These are phyloP conservation scores for Atta cephalotes DNA, from an alignment of 1,140 invertebrate genomes.

Conservation along the genomic window DNA sequence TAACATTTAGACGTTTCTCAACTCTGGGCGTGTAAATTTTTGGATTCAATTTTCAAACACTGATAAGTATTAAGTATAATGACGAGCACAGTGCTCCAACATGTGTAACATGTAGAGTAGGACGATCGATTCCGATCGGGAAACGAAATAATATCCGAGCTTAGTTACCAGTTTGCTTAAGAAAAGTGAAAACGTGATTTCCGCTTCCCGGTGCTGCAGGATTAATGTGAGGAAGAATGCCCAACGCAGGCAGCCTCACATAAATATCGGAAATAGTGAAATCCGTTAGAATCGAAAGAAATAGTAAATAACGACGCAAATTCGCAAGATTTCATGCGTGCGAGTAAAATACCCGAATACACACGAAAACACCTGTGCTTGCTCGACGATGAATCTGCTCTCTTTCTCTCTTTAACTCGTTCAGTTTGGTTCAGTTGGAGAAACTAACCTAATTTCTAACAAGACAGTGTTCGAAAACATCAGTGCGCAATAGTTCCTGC, in stretches of 20 bases:
- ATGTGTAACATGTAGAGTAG: neutral
- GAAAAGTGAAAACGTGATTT: too few relatives aligned
- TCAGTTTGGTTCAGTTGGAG: neutral
- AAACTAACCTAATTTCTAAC: constrained; percentile 6
- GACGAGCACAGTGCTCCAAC: neutral
- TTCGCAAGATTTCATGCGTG: neutral
- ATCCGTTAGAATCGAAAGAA: neutral
- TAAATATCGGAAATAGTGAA: neutral
- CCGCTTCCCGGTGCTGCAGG: too few relatives aligned
- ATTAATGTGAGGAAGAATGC: neutral
- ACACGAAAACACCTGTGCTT: neutral
- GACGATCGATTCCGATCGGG: neutral
- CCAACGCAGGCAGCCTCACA: neutral
- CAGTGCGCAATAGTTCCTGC: too few relatives aligned
- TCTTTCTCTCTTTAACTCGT: neutral
- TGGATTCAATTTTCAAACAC: neutral
- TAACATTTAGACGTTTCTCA: neutral
- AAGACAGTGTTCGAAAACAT: too few relatives aligned
- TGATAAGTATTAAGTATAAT: neutral
- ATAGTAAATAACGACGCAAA: neutral
- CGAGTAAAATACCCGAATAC: neutral
- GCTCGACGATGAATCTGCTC: neutral
- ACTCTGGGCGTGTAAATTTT: neutral
- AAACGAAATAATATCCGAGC: neutral
- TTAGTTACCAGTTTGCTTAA: neutral